Conservation (phyloP, 2,888 invertebrate species). For the Patella depressa region DNA sequence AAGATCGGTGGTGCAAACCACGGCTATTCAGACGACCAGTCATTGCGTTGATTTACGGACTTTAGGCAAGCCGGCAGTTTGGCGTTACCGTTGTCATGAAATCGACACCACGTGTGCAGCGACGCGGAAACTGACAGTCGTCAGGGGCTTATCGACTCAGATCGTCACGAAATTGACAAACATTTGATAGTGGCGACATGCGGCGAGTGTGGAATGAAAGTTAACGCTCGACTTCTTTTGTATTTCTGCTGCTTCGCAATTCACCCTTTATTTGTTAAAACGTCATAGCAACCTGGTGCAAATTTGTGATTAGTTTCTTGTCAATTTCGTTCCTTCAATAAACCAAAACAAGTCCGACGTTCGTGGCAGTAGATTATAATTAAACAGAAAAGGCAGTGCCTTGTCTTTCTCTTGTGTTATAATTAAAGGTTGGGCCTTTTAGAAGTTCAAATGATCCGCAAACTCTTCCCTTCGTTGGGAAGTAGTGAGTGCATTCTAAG, state of each 20-base stretch:
- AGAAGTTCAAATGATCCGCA: no score
- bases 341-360: no score
- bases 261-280: background rate
- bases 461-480: no score
- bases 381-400: no score
- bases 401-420: no score
- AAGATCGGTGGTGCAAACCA: conserved; percentile 9
- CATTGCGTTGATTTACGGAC: conserved; percentile 3
- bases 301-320: background rate
- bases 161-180: conserved; percentile 4
- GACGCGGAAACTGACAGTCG: conserved; percentile 8
- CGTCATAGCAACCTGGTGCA: background rate
- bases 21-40: conserved; percentile 5
- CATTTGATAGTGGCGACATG: conserved; percentile 4
- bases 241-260: background rate
- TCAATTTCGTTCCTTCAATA: no score
- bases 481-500: no score
- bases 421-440: no score
- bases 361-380: no score
- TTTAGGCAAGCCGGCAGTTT: background rate
- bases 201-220: background rate
- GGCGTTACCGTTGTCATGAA: conserved; percentile 7
- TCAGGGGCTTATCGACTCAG: conserved; percentile 6
- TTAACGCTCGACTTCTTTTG: background rate
- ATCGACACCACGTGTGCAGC: conserved; percentile 4